Evolutionary conservation across 2,113 vertebrate genomes (phyloP).

Genomic region (Rhodinocichla rosea): DNA sequence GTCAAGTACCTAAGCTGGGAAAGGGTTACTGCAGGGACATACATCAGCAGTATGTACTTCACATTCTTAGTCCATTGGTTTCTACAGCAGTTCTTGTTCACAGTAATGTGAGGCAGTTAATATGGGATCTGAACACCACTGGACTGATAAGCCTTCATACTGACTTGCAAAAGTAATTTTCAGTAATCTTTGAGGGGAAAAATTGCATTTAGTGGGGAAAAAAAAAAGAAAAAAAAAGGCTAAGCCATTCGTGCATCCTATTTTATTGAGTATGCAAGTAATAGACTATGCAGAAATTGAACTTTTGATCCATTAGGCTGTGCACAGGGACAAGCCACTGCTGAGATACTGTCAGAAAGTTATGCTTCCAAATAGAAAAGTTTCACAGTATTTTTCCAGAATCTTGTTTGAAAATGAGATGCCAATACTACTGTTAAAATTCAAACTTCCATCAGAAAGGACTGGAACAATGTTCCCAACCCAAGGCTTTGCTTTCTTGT

Average conservation of each 20-base stretch:
- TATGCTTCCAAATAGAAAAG: slow-evolving; percentile 7
- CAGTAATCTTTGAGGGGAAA: slow-evolving; percentile 66
- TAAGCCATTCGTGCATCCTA: slow-evolving; percentile 34
- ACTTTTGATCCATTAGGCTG: slow-evolving; percentile 29
- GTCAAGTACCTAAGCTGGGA: not conserved
- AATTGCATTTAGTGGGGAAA: slow-evolving; percentile 62
- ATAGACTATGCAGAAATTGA: slow-evolving; percentile 26
- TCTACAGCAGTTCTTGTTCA: slow-evolving; percentile 30
- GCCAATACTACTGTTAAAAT: not conserved
- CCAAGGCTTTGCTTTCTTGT: not conserved
- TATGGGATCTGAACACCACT: slow-evolving; percentile 57
- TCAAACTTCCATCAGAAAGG: not conserved
- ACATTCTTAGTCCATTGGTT: slow-evolving; percentile 18
- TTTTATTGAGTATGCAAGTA: slow-evolving; percentile 45
- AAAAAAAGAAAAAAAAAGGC: not conserved
- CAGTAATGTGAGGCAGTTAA: slow-evolving; percentile 33
- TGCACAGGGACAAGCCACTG: not conserved
- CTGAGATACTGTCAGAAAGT: slow-evolving; percentile 43
- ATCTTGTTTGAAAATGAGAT: not conserved
- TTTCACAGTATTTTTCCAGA: not conserved
- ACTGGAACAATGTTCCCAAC: not conserved
- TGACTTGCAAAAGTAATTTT: slow-evolving; percentile 67
- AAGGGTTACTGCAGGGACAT: not conserved
- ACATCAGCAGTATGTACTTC: not conserved
- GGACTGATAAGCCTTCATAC: slow-evolving; percentile 61